A percentile compares a stretch with the other conserved stretches of the same genome.
phyloP scores from a whole-genome alignment of 2,888 invertebrate genomes.

The Melanophora roralis region DNA sequence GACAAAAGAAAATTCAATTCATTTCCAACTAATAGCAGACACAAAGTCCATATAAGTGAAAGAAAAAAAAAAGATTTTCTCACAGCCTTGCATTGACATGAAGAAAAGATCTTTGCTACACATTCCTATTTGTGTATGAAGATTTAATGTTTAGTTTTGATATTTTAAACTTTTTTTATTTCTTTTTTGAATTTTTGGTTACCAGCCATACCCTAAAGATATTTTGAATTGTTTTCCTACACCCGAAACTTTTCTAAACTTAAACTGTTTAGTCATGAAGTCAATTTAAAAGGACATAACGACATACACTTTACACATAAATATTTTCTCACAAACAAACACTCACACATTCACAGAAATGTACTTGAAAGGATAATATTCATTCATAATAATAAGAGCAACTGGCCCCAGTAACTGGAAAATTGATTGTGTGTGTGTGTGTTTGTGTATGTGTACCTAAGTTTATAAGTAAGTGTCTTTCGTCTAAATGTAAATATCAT shows the following conservation, averaged over 20 bases:
- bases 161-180: constrained; percentile 14
- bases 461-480: constrained; percentile 52
- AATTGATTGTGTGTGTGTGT: background rate
- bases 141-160: constrained; percentile 35
- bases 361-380: constrained; percentile 21
- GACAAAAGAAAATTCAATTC: constrained; percentile 61
- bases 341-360: background rate
- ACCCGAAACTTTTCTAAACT: constrained; percentile 29
- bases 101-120: constrained; percentile 15
- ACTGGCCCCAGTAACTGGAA: constrained; percentile 1
- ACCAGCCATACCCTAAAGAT: constrained; percentile 49
- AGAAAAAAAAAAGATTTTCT: background rate
- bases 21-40: constrained; percentile 47
- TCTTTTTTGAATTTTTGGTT: constrained; percentile 24
- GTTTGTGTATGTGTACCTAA: constrained; percentile 1
- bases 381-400: constrained; percentile 44
- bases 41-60: constrained; percentile 36
- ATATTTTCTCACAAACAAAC: constrained; percentile 2
- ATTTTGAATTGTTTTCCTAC: constrained; percentile 35
- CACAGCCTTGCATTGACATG: background rate
- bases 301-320: background rate
- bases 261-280: constrained; percentile 62
- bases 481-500: constrained; percentile 55
- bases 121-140: constrained; percentile 11
- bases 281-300: constrained; percentile 45